phyloP scores from a whole-genome alignment of 2,113 vertebrate species.

The Pithys albifrons region DNA sequence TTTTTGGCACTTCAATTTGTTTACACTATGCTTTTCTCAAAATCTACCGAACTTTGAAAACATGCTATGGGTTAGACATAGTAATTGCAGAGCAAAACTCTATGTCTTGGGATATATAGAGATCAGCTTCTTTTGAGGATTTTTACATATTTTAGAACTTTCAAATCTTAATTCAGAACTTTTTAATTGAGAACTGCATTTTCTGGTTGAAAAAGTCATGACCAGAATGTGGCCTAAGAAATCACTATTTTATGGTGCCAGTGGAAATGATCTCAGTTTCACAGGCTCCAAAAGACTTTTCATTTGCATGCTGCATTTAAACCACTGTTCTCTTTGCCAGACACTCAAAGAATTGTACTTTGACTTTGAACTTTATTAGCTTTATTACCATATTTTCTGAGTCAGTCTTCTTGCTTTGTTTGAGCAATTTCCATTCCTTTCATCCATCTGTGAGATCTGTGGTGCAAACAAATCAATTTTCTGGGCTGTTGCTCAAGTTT shows the following conservation, averaged over 20 bases:
- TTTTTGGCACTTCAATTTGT: not conserved
- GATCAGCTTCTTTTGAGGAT: not conserved
- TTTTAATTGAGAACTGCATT: not conserved
- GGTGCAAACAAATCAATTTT: conserved; percentile 30
- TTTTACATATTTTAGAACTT: not conserved
- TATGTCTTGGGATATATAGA: not conserved
- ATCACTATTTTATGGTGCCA: not conserved
- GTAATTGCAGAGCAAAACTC: not conserved
- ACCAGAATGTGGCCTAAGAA: not conserved
- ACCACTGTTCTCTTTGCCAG: not conserved
- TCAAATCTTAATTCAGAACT: not conserved
- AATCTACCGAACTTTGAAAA: not conserved
- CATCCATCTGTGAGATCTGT: not conserved
- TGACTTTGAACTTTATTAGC: not conserved
- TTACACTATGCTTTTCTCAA: not conserved
- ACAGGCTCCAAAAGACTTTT: not conserved
- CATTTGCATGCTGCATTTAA: not conserved
- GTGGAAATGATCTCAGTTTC: not conserved
- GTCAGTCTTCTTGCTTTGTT: not conserved
- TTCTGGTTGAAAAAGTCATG: not conserved
- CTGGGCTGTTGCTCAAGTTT: not conserved
- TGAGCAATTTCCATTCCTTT: not conserved
- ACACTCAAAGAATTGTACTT: not conserved
- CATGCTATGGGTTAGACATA: rapidly evolving
- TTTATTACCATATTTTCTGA: not conserved